phyloP scores from a whole-genome alignment of 2,888 invertebrate species.

The Melanophora roralis region DNA sequence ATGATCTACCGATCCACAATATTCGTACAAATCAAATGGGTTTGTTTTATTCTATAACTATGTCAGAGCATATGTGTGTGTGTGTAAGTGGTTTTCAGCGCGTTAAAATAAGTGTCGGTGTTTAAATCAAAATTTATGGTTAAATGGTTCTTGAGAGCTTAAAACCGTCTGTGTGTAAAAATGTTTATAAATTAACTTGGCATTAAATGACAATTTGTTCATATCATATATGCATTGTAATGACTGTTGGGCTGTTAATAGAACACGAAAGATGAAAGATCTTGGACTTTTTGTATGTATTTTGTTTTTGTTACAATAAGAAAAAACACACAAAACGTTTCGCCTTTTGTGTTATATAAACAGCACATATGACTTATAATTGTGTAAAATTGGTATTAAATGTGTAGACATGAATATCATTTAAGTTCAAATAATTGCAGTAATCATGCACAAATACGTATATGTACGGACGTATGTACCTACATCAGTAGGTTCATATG shows the following conservation, averaged over 20 bases:
- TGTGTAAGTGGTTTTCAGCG: neutral
- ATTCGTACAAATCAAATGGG: slow-evolving; percentile 3
- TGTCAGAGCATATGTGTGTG: slow-evolving; percentile 12
- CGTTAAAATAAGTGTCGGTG: slow-evolving; percentile 25
- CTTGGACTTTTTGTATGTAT: too few species aligned
- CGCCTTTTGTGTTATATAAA: too few species aligned
- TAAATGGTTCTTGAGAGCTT: slow-evolving; percentile 51
- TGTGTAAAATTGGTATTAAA: neutral
- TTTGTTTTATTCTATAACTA: slow-evolving; percentile 9
- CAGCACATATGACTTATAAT: too few species aligned
- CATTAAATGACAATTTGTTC: slow-evolving; percentile 1
- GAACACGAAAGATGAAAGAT: too few species aligned
- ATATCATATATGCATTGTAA: too few species aligned
- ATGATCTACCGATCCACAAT: neutral
- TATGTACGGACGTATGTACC: too few species aligned
- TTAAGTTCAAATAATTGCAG: slow-evolving; percentile 11
- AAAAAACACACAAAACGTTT: too few species aligned
- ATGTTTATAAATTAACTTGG: slow-evolving; percentile 5
- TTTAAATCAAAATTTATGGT: slow-evolving; percentile 49
- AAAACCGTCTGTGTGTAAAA: slow-evolving; percentile 25
- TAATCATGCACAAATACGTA: too few species aligned
- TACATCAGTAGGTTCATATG: too few species aligned
- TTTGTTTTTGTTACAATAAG: too few species aligned
- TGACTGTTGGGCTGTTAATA: too few species aligned
- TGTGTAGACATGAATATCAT: slow-evolving; percentile 16